phyloP scores from a whole-genome alignment of 2,113 vertebrate species.

The Crotophaga sulcirostris region DNA sequence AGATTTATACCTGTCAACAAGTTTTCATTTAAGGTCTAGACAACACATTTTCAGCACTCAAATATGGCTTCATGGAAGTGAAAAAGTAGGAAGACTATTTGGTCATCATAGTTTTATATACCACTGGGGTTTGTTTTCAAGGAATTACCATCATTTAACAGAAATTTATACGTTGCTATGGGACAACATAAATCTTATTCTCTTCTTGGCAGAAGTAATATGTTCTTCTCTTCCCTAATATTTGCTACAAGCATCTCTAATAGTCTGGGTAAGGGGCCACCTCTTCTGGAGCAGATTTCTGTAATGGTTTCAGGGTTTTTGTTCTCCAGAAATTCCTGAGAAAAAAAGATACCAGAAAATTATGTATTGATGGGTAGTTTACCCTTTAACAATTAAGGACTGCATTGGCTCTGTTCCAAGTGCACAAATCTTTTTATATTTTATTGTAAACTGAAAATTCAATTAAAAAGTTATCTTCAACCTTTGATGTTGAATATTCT shows the following conservation, averaged over 20 bases:
- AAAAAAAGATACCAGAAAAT: neutral
- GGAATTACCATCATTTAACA: neutral
- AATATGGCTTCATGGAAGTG: neutral
- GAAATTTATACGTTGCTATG: neutral
- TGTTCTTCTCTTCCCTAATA: neutral
- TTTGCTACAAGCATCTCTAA: neutral
- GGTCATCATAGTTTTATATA: neutral
- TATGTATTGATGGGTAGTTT: neutral
- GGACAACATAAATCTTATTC: neutral
- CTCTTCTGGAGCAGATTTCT: neutral
- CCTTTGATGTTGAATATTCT: neutral
- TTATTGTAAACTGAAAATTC: neutral
- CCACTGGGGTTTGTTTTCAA: neutral
- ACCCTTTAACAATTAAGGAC: neutral
- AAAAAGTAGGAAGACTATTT: neutral
- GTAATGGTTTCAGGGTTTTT: neutral
- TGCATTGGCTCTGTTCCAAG: neutral
- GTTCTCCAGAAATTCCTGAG: neutral
- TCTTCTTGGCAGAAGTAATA: neutral
- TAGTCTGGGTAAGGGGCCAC: neutral
- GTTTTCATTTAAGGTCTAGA: neutral
- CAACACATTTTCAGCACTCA: neutral
- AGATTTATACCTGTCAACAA: accelerated
- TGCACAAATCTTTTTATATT: neutral
- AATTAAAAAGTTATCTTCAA: neutral